Evolutionary conservation across 2,888 invertebrate species (phyloP), one percentile per base, ranked within the genome.

Genomic region (Apotomis turbidana): DNA sequence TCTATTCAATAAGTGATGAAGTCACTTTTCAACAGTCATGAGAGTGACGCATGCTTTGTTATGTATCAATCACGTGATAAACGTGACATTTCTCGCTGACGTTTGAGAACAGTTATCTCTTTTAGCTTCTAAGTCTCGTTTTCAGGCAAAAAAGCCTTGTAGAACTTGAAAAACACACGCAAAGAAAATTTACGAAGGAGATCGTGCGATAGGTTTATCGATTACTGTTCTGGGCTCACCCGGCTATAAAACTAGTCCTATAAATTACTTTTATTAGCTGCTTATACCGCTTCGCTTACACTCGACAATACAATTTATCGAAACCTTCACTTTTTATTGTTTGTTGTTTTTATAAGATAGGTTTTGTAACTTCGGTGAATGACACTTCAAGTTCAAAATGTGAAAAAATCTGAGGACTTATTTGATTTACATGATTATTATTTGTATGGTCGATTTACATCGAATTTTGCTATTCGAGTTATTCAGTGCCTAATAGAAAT

Each of bases 191-290:
- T 46, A 38, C 36, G 15, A 66, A 54, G 41, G 41, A 8, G 60
- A 60, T 63, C 41, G 68, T 60, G 66, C 60, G 54, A 66, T 60
- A 12, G 60, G 66, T 71, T 71, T 71, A 66, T 60, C 70, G 66
- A 60, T 66, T 66, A 66, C 54, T 71, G 70, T 64, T 64, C 8
- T 59, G 38, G 66, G 54, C 54, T 44, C 51, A 62, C 38, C 59
- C 60, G 66, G 59, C 70, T 60, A 71, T 66, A 60, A 55, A 63
- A 64, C 46, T 46, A 60, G 46, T n/a, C 60, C 66, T 66, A 66
- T 71, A 71, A 70, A 71, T 71, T 60, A 71, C 60, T 66, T 71
- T 71, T 71, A 71, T 49, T 66, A 71, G 66, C 70, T 71, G 70
- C 60, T 71, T 60, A 66, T 64, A 64, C 27, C 27, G 27, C 54